Conservation (phyloP, 2,888 invertebrate species). For the Drosophila anomelani region DNA sequence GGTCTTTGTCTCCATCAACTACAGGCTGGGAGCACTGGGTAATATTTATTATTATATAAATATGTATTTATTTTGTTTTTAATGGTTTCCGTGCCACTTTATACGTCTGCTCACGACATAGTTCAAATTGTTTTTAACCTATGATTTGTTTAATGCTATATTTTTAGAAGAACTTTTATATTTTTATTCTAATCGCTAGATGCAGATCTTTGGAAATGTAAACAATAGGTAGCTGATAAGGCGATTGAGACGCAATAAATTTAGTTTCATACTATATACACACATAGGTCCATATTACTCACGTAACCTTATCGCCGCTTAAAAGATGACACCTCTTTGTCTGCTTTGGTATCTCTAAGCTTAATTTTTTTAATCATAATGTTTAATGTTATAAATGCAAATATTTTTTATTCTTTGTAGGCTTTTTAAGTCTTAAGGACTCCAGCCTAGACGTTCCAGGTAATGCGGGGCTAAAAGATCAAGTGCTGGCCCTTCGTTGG, state of each 20-base stretch:
- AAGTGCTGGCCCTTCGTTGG: constrained; percentile 86
- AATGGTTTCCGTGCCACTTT: neutral
- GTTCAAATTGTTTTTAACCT: neutral
- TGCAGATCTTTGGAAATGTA: neutral
- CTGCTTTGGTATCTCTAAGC: neutral
- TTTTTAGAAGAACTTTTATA: neutral
- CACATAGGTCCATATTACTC: neutral
- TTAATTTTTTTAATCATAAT: no score
- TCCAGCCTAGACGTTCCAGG: constrained; percentile 85
- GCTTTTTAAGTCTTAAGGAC: constrained; percentile 85
- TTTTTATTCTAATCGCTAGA: neutral
- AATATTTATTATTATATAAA: constrained; percentile 19
- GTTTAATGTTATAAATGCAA: neutral
- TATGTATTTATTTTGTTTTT: neutral
- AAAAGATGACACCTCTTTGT: neutral
- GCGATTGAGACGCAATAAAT: neutral
- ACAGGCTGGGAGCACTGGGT: constrained; percentile 85
- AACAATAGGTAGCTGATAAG: neutral
- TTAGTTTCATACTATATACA: neutral
- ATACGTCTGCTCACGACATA: neutral
- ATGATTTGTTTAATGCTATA: neutral
- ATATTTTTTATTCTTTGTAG: constrained; percentile 65
- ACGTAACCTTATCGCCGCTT: neutral
- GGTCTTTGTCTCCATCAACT: constrained; percentile 85
- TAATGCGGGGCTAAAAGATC: constrained; percentile 86